Percentiles rank a stretch among this genome's conserved stretches.
These are phyloP conservation scores for Buphagus erythrorhynchus DNA, from an alignment of 2,797 vertebrate genomes.

Conservation along the genomic window DNA sequence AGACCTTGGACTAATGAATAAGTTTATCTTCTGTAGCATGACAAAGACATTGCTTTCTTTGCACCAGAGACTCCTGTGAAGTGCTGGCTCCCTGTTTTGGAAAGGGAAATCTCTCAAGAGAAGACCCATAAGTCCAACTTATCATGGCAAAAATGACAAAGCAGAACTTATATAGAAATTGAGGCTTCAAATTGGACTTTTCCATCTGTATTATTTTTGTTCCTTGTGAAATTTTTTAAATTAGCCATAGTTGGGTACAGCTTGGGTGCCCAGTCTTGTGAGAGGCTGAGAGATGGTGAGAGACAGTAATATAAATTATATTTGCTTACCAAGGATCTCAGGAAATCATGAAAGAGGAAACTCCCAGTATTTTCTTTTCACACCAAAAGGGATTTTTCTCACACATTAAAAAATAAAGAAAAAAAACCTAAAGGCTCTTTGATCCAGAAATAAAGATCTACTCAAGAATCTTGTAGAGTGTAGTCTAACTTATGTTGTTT, in stretches of 20 bases:
- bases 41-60: neutral
- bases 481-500: neutral
- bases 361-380: neutral
- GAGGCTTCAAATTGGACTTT: neutral
- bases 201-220: neutral
- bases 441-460: neutral
- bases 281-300: neutral
- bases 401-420: neutral
- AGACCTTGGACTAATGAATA: neutral
- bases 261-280: neutral
- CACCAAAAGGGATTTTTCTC: neutral
- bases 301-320: neutral
- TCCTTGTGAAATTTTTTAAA: neutral
- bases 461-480: neutral
- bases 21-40: neutral
- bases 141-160: neutral
- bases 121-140: neutral
- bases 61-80: neutral
- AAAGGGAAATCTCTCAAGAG: neutral
- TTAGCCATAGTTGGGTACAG: neutral
- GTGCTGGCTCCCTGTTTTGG: neutral
- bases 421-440: neutral
- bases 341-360: neutral
- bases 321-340: neutral
- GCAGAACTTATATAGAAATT: neutral